These are phyloP conservation scores for Erebia epiphron DNA, from an alignment of 2,888 invertebrate species.

Conservation along the genomic window DNA sequence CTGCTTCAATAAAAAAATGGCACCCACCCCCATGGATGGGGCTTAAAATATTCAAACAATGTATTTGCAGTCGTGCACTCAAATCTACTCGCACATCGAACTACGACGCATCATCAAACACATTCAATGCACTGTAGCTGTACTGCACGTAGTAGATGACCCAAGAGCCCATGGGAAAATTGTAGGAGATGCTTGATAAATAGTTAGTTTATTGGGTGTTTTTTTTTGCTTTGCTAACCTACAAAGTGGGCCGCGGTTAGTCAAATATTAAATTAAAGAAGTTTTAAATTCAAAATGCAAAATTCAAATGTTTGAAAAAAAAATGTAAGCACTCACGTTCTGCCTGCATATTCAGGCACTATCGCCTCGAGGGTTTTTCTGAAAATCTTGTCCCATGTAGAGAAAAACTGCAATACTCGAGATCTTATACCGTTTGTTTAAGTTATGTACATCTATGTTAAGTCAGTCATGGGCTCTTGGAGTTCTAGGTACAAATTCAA, in stretches of 20 bases:
- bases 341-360: too few relatives aligned
- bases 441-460: too few relatives aligned
- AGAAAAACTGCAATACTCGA: too few relatives aligned
- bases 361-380: too few relatives aligned
- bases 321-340: too few relatives aligned
- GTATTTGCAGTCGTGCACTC: conserved; percentile 15
- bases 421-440: too few relatives aligned
- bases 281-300: too few relatives aligned
- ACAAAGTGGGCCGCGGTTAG: neutral
- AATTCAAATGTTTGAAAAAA: too few relatives aligned
- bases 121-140: conserved; percentile 6
- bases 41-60: conserved; percentile 16
- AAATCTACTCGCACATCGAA: conserved; percentile 10
- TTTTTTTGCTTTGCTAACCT: neutral
- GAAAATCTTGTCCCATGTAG: too few relatives aligned
- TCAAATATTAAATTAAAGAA: neutral
- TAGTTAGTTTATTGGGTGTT: neutral
- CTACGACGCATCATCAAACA: conserved; percentile 18
- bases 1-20: neutral
- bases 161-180: neutral
- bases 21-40: neutral
- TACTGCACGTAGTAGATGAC: neutral
- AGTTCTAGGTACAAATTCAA: conserved; percentile 46
- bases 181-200: neutral
- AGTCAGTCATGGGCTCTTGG: neutral